Evolutionary conservation across 2,113 vertebrate genomes (phyloP), one percentile per base, ranked within the genome.

Genomic region (Crotalus viridis): DNA sequence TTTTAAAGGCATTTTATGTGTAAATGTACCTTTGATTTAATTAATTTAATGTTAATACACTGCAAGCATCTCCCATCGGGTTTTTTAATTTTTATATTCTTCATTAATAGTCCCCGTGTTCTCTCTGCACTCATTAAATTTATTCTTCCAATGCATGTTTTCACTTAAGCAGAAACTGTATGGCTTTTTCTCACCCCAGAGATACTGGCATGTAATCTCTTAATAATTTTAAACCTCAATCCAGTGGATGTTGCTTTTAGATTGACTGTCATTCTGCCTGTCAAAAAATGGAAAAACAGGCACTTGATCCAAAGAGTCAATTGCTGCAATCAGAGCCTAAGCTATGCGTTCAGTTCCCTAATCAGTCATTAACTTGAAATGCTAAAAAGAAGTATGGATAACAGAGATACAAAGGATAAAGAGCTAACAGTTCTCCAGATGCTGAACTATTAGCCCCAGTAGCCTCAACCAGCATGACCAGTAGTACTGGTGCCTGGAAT

Each of bases 111-210:
- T 92, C 93, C 93, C 95, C 93, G 93, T 95, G 91, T 96, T 96
- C 94, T 93, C 97, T 93, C 89, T 95, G 89, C 94, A 95, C 95
- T 96, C 95, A 81, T 97, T 96, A 97, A 95, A 96, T 96, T 96
- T 95, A 81, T 94, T 94, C 93, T 95, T 94, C 94, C 93, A 89
- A 69, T 89, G 93, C 91, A 81, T 88, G 48, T 93, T 57, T 92
- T 96, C 92, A 89, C 92, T 96, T 95, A 90, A 86, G 92, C 61
- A 91, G 93, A 93, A 90, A 86, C 54, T 43, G 54, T 13, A 13
- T 52, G 54, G 43, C 74, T 89, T 88, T 39, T 1, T 85, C 33
- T 0, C 81, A 61, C 57, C 26, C 55, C 39, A 48, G 0, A 88
- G 89, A 85, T 90, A 69, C 51, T 21, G 89, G 22, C n/a, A 0